Evolutionary conservation across 30 jellyfish, hydroid and myxozoan species (phyloP).

Genomic region (Mastigias papua): DNA sequence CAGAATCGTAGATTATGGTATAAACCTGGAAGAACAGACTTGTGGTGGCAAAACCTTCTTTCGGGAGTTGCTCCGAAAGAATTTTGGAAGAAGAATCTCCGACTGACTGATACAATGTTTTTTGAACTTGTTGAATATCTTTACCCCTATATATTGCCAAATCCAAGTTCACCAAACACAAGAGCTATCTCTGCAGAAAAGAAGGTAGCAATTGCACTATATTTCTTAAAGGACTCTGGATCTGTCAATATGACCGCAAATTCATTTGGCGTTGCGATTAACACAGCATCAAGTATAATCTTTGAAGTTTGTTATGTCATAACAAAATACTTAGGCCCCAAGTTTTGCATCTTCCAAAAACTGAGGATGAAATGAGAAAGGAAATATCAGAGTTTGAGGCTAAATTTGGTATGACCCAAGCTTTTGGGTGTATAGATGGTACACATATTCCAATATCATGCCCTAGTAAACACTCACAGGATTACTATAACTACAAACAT

Average conservation of each 20-base stretch:
- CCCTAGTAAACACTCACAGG: constrained; percentile 39
- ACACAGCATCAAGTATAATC: constrained; percentile 58
- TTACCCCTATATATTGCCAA: constrained; percentile 57
- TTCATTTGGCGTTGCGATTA: constrained; percentile 67
- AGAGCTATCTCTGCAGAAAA: constrained; percentile 54
- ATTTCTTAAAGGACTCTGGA: constrained; percentile 76
- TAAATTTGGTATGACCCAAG: constrained; percentile 66
- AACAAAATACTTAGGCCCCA: constrained; percentile 40
- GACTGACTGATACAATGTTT: constrained; percentile 45
- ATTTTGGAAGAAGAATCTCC: constrained; percentile 65
- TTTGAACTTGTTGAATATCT: constrained; percentile 33
- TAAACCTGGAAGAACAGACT: neutral
- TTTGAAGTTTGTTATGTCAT: constrained; percentile 41
- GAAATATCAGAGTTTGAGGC: constrained; percentile 42
- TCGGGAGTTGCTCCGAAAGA: neutral
- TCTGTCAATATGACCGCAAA: constrained; percentile 67
- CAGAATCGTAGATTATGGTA: no score
- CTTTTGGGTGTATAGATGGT: constrained; percentile 81
- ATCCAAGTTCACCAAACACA: constrained; percentile 42
- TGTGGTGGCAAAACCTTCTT: neutral
- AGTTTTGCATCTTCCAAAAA: constrained; percentile 34
- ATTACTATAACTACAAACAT: constrained; percentile 46
- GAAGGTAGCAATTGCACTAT: constrained; percentile 60
- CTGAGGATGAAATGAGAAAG: constrained; percentile 40
- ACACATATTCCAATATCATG: constrained; percentile 54